phyloP scores from a whole-genome alignment of 1,140 invertebrate genomes.

The Lerema accius region DNA sequence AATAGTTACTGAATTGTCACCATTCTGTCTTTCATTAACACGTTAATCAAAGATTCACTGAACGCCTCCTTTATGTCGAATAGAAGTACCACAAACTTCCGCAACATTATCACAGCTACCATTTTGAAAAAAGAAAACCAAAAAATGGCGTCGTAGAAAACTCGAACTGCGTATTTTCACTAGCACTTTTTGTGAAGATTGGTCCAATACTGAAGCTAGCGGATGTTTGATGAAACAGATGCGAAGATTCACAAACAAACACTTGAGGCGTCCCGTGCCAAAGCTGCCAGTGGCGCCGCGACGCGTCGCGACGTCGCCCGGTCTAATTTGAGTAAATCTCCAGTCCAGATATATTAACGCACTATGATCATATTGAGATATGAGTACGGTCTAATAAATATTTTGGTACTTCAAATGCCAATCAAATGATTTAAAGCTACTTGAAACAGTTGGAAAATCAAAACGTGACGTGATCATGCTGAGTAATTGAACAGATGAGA shows the following conservation, averaged over 20 bases:
- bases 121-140: constrained; percentile 45
- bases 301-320: constrained; percentile 59
- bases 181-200: constrained; percentile 64
- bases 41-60: constrained; percentile 77
- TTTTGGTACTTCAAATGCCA: constrained; percentile 40
- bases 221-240: constrained; percentile 79
- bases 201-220: constrained; percentile 70
- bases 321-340: constrained; percentile 59
- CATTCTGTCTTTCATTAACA: constrained; percentile 70
- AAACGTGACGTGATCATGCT: constrained; percentile 26
- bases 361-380: constrained; percentile 33
- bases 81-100: constrained; percentile 66
- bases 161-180: constrained; percentile 49
- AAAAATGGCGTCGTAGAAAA: constrained; percentile 60
- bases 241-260: constrained; percentile 77
- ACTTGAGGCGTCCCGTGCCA: constrained; percentile 67
- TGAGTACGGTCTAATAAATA: constrained; percentile 43
- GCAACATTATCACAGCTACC: constrained; percentile 59
- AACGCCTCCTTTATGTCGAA: constrained; percentile 78
- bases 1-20: constrained; percentile 59
- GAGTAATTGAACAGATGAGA: constrained; percentile 21
- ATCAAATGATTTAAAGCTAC: constrained; percentile 26
- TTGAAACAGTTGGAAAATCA: constrained; percentile 23
- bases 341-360: constrained; percentile 27
- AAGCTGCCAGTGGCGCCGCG: constrained; percentile 65